Evolutionary conservation across 2,888 invertebrate species (phyloP), one percentile per base, ranked within the genome.

Genomic region (Marronus borbonicus): DNA sequence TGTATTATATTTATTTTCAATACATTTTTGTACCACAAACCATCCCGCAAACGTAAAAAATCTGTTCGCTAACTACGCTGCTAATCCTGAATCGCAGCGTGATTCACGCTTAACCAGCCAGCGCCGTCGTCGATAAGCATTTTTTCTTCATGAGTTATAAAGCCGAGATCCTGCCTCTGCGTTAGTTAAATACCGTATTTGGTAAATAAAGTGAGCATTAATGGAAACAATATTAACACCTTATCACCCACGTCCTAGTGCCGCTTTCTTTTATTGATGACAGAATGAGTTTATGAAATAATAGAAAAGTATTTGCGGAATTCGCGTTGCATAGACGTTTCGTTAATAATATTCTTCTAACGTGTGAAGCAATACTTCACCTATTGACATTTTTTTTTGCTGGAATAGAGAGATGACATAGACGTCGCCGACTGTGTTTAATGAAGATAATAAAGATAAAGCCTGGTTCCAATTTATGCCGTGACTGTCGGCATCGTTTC

Each of bases 81-180:
- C n/a, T 55, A 14, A 14, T 65, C 39, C 10, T 39, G 39, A 36
- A 39, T 65, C 44, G 65, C 17, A 7, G 65, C 39, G 65, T 81
- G 82, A 82, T 80, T 82, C 82, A 82, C 78, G 78, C 79, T 39
- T 68, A 12, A 44, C 44, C 31, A 44, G 44, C 62, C 74, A 65
- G 39, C 20, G 65, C 65, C 65, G 39, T 36, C 65, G 65, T 36
- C 65, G 65, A 4, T 39, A 0, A 10, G 20, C 65, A 65, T 65
- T 65, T 65, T 65, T 65, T 44, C 65, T 65, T 65, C 39, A 65
- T 65, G 65, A 65, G 65, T 65, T 65, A 65, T 39, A 17, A 10
- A 65, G 65, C 3, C 2, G 3, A 39, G 65, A 65, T 36, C n/a
- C 65, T 36, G 14, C 39, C 65, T 7, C n/a, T 39, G 12, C 44